Evolutionary conservation across 2,113 vertebrate species (phyloP), one percentile per base, ranked within the genome.

Genomic region (Desmodus rotundus): DNA sequence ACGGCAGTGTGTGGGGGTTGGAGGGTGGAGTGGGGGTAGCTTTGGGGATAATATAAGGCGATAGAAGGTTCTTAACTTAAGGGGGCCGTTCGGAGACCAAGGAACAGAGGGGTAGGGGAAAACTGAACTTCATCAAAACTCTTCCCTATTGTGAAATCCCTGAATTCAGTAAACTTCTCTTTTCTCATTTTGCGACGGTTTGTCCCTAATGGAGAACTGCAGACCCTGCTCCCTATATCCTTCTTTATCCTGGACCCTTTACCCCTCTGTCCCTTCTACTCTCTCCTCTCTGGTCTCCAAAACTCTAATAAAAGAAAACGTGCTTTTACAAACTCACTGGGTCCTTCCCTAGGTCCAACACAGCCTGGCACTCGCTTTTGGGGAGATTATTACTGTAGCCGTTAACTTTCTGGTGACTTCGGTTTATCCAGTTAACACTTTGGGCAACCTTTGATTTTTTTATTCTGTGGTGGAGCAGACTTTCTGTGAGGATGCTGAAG

Each of bases 141-240:
- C 50, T 86, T 91, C 65, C 76, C 78, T 88, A 78, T 96, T 98
- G 90, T 95, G 95, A 93, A 98, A 97, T 89, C 77, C 54, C 72
- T 90, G 90, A 68, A 96, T 82, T 93, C 58, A 54, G 83, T 77
- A 95, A 95, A 96, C 93, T 94, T 96, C 95, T 94, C 89, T 94
- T 97, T 97, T 93, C 73, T 87, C 52, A 56, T 97, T 98, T 97
- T 97, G 97, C 91, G 98, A 97, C 54, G 6, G 4, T 24, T 88
- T 73, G 38, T 97, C 78, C 81, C 72, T 96, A 52, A 65, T 95
- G 94, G 93, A 95, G 95, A 96, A 93, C 90, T 72, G 2, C 80
- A 97, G 70, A 82, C 58, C 41, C 68, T 92, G 81, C 19, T 93
- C 58, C 33, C 63, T 61, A 12, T 26, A 54, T 9, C n/a, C 16